Conservation (phyloP, 2,888 invertebrate species). For the Myopa tessellatipennis region DNA sequence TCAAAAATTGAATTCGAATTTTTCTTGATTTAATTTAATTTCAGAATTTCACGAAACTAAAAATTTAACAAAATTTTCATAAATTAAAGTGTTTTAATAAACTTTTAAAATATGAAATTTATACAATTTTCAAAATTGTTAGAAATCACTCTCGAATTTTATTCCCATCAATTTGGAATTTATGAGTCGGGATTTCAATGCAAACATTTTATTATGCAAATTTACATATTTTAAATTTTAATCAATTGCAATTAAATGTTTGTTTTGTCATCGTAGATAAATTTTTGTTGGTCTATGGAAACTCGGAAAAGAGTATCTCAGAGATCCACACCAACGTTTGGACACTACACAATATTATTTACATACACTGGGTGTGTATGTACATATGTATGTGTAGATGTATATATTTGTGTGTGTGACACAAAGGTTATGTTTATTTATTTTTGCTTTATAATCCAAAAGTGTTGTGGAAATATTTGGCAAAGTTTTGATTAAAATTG, state of each 20-base stretch:
- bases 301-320: neutral
- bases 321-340: too few relatives aligned
- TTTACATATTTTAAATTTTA: neutral
- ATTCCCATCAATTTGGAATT: too few relatives aligned
- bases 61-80: neutral
- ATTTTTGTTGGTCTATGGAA: neutral
- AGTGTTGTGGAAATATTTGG: neutral
- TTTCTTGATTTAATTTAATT: neutral
- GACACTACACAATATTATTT: too few relatives aligned
- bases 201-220: slow-evolving; percentile 4
- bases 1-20: neutral
- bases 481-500: neutral
- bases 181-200: neutral
- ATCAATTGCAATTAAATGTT: slow-evolving; percentile 7
- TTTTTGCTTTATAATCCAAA: neutral
- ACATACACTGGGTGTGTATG: neutral
- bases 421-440: neutral
- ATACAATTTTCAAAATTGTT: neutral
- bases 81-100: neutral
- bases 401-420: neutral
- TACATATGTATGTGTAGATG: neutral
- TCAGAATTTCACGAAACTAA: neutral
- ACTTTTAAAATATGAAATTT: too few relatives aligned
- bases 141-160: too few relatives aligned
- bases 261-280: neutral